A percentile compares a stretch with the other conserved stretches of the same genome.
These are phyloP conservation scores for Sternarchorhynchus goeldii DNA, from an alignment of 2,797 vertebrate genomes.

Conservation along the genomic window DNA sequence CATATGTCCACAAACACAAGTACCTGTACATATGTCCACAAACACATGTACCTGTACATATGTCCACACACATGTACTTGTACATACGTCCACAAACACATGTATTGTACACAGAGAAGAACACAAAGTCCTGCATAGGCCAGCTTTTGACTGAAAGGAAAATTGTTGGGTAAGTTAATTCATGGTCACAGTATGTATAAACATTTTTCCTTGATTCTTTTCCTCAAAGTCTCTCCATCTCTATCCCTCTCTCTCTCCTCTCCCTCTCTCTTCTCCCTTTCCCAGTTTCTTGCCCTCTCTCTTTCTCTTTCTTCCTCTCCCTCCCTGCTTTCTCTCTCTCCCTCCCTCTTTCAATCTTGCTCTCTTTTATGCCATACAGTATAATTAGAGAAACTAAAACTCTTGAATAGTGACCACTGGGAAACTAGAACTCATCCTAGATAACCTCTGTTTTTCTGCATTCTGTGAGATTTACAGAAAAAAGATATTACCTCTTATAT, in stretches of 20 bases:
- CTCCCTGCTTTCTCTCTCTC: neutral
- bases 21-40: no score
- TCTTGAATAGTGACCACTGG: slow-evolving; percentile 34
- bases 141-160: slow-evolving; percentile 36
- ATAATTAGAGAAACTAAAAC: slow-evolving; percentile 55
- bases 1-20: neutral
- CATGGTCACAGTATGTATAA: slow-evolving; percentile 49
- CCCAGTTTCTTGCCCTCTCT: neutral
- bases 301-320: neutral
- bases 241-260: neutral
- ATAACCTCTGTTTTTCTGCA: slow-evolving; percentile 20
- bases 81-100: neutral
- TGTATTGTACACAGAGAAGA: neutral
- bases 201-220: slow-evolving; percentile 9
- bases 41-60: no score
- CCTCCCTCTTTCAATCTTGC: slow-evolving; percentile 14
- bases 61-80: no score
- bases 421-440: slow-evolving; percentile 16
- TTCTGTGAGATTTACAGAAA: no score
- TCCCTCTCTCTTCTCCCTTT: neutral
- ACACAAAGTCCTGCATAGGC: no score
- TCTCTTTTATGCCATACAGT: slow-evolving; percentile 33
- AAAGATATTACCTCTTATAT: neutral
- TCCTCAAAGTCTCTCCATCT: no score
- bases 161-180: slow-evolving; percentile 57